A percentile compares a stretch with the other conserved stretches of the same genome.
These are phyloP conservation scores for Polydrusus tereticollis DNA, from an alignment of 2,888 invertebrate species.

Conservation along the genomic window DNA sequence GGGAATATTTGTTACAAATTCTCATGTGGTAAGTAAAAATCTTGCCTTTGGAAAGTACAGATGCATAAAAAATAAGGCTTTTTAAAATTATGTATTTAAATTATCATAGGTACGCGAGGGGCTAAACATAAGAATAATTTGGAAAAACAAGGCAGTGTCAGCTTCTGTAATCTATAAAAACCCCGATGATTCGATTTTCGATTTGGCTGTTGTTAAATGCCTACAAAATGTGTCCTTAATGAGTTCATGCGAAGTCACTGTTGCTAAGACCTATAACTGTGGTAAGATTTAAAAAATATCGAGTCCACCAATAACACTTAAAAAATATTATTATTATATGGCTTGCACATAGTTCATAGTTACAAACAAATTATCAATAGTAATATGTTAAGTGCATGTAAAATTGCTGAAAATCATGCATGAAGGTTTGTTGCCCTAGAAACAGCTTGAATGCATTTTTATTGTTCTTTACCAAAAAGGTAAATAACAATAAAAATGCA, in stretches of 20 bases:
- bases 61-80: not conserved
- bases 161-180: slow-evolving; percentile 70
- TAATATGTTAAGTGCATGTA: too few relatives aligned
- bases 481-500: too few relatives aligned
- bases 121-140: slow-evolving; percentile 19
- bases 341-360: too few relatives aligned
- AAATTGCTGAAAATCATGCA: too few relatives aligned
- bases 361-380: too few relatives aligned
- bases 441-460: too few relatives aligned
- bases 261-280: not conserved
- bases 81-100: not conserved
- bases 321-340: too few relatives aligned
- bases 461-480: too few relatives aligned
- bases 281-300: not conserved
- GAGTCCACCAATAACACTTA: too few relatives aligned
- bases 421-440: too few relatives aligned
- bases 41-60: too few relatives aligned
- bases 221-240: slow-evolving; percentile 54
- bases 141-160: slow-evolving; percentile 46
- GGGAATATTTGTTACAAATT: slow-evolving; percentile 73
- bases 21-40: slow-evolving; percentile 67
- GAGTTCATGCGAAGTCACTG: not conserved
- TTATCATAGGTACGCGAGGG: slow-evolving; percentile 21
- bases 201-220: slow-evolving; percentile 68
- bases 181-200: slow-evolving; percentile 67